These are phyloP conservation scores for Heliconius erato DNA, from an alignment of 2,888 invertebrate species.

Conservation along the genomic window DNA sequence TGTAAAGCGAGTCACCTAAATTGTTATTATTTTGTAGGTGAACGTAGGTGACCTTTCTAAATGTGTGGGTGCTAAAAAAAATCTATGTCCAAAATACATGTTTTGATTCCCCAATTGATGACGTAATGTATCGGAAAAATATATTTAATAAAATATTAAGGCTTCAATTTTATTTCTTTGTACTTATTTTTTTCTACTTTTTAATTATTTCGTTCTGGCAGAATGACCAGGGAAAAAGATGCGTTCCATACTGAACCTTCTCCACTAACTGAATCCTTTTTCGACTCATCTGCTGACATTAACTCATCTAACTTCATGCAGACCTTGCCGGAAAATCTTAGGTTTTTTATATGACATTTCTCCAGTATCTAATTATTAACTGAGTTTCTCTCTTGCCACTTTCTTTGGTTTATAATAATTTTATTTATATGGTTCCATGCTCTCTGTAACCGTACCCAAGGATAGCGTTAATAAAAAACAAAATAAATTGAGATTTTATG, in stretches of 20 bases:
- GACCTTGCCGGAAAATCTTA: neutral
- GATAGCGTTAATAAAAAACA: neutral
- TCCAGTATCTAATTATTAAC: neutral
- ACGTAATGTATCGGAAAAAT: too few species aligned
- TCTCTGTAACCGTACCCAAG: neutral
- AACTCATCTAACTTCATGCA: neutral
- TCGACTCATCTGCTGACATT: too few species aligned
- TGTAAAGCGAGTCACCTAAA: neutral
- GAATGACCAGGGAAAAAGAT: too few species aligned
- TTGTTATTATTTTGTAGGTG: neutral
- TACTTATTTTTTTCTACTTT: neutral
- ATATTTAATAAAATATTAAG: too few species aligned
- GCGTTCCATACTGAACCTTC: too few species aligned
- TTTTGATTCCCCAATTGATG: too few species aligned
- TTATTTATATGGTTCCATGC: too few species aligned
- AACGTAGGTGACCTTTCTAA: neutral
- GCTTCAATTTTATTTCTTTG: neutral
- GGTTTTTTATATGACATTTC: neutral
- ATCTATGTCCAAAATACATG: too few species aligned
- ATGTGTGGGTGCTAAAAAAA: neutral
- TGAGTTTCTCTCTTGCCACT: neutral
- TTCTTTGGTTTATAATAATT: too few species aligned
- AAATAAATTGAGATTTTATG: too few species aligned
- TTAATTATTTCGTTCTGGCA: neutral
- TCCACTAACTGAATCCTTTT: too few species aligned